Evolutionary conservation across 2,888 invertebrate genomes (phyloP).

Genomic region (Oscheius sp.): DNA sequence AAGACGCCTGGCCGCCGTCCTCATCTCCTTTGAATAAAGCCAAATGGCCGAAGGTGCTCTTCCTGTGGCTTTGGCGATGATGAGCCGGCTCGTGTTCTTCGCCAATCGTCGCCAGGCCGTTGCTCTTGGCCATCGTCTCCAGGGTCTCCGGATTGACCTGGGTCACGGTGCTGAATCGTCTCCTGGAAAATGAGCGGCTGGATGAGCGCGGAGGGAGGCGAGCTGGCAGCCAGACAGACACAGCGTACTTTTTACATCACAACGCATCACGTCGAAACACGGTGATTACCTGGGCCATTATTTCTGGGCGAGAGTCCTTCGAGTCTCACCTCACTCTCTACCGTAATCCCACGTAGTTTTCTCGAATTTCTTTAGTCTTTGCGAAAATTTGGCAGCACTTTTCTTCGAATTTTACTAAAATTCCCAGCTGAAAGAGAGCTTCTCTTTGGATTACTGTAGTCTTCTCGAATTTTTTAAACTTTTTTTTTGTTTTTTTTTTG

Average conservation of each 20-base stretch:
- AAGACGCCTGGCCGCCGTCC: constrained; percentile 53
- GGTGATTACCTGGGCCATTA: constrained; percentile 16
- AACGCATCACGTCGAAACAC: constrained; percentile 24
- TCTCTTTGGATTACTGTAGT: no score
- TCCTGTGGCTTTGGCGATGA: constrained; percentile 30
- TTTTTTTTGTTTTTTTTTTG: background rate
- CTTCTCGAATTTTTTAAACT: no score
- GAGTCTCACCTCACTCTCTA: background rate
- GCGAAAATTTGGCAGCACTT: no score
- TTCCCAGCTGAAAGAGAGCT: no score
- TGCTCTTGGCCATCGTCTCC: constrained; percentile 33
- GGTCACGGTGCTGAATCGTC: constrained; percentile 65
- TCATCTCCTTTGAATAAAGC: constrained; percentile 66
- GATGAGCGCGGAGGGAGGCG: background rate
- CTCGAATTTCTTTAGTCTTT: no score
- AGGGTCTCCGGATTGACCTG: constrained; percentile 64
- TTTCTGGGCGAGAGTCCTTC: no score
- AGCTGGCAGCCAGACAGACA: no score
- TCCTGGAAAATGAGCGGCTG: constrained; percentile 38
- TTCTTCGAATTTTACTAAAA: no score
- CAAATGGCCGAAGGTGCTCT: constrained; percentile 63
- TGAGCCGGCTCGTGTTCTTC: background rate
- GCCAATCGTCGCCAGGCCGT: constrained; percentile 17
- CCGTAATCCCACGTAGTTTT: no score
- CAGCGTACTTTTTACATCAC: constrained; percentile 30